Base-by-base conservation (phyloP, 2,888 invertebrate genomes). In the Yponomeuta sedellus region DNA sequence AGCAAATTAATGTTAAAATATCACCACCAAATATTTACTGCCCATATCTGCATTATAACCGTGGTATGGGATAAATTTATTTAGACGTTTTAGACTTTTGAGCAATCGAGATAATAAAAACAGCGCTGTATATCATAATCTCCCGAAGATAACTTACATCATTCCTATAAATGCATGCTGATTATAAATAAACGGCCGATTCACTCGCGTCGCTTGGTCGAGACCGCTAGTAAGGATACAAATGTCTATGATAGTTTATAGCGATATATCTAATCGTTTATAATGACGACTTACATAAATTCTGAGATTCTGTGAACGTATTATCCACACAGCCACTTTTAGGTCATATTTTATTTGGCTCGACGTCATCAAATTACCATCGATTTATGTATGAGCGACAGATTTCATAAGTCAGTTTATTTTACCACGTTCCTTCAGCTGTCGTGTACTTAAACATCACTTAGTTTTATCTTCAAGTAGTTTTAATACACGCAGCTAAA, bases 231-330 rank as follows among this genome's bases (percentile, higher is more conserved):
- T 58, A 19, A 58, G 20, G 19, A 58, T 58, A 58, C n/a, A 58
- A n/a, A 52, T 52, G 44, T 22, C 58, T 58, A 19, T 22, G 58
- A 58, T 20, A 58, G 58, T 58, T 58, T 52, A 52, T 52, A 58
- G 58, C 58, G 58, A 58, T 58, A 58, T 22, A 58, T 22, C 58
- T 58, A 58, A 58, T 58, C 58, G 58, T 58, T 58, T 58, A 58
- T 22, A 58, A 58, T 58, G 8, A 58, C 58, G 58, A 58, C 58
- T n/a, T 20, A 58, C 20, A 8, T 58, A 58, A 12, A 58, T 58
- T 58, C 3, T 58, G 58, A 58, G 58, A 20, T 19, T 20, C 58
- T 8, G 58, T 58, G 20, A 52, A 52, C 16, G 44, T 3, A 52
- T 16, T 5, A 16, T 52, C 44, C 44, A 52, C 44, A 52, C 44